Evolutionary conservation across 2,888 invertebrate species (phyloP).

Genomic region (Torymus auratus): DNA sequence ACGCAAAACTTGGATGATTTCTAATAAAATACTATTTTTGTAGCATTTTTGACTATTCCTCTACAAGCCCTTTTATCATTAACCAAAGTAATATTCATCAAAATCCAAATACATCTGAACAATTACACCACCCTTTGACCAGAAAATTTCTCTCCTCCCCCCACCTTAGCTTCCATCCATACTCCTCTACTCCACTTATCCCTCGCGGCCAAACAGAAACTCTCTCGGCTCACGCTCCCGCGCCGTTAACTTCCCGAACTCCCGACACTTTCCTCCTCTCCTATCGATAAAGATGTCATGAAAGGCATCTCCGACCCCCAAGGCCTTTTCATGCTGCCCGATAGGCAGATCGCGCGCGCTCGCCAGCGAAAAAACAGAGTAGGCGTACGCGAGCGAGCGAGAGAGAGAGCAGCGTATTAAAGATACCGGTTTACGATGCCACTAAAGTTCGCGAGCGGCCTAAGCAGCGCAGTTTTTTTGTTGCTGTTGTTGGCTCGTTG

Average conservation of each 20-base stretch:
- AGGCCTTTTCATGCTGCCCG: constrained; percentile 69
- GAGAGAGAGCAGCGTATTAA: constrained; percentile 64
- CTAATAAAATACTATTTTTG: too few relatives aligned
- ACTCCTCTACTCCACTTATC: too few relatives aligned
- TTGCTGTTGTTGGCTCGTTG: background rate
- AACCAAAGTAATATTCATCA: too few relatives aligned
- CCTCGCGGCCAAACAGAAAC: too few relatives aligned
- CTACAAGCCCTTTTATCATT: too few relatives aligned
- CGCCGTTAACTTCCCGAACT: constrained; percentile 14
- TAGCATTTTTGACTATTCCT: too few relatives aligned
- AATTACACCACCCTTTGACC: too few relatives aligned
- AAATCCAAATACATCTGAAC: too few relatives aligned
- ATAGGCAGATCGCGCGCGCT: constrained; percentile 72
- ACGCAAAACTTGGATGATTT: too few relatives aligned
- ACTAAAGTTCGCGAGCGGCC: constrained; percentile 67
- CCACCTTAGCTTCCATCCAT: too few relatives aligned
- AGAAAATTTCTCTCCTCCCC: too few relatives aligned
- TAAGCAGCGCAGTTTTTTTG: constrained; percentile 34
- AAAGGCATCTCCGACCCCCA: constrained; percentile 1
- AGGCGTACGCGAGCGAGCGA: constrained; percentile 58
- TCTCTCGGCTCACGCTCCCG: background rate
- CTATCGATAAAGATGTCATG: constrained; percentile 56
- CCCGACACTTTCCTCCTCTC: constrained; percentile 48
- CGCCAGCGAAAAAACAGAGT: constrained; percentile 49
- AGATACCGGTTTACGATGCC: constrained; percentile 76